Evolutionary conservation across 1,140 invertebrate species (phyloP), one percentile per base, ranked within the genome.

Genomic region (Heliconius nattereri): DNA sequence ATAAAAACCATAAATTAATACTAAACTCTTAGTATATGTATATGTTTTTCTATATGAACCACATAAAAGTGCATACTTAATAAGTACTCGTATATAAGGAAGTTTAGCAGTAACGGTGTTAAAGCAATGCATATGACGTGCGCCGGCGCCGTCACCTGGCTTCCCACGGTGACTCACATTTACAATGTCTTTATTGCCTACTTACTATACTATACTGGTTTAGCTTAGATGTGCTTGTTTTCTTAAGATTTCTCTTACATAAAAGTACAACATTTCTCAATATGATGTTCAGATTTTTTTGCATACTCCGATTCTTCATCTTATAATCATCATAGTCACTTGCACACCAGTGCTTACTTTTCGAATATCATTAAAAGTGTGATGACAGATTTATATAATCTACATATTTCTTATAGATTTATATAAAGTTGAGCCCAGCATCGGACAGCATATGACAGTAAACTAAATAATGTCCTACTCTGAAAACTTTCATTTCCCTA

Each of bases 161-260:
- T 83, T 90, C 89, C 85, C 88, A 89, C 87, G 85, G 81, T 88
- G 85, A 88, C 83, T 87, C 87, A 89, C 40, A 54, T 49, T 19
- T 73, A 80, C 79, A 76, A 76, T 80, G 70, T 76, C 75, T 75
- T 80, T 49, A 79, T 54, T 78, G 40, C 77, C 57, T 66, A 78
- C 70, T 78, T 78, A 78, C 77, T 60, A 72, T 66, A 78, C 71
- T 78, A 73, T 78, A 78, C 77, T 60, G 77, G 77, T 79, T 78
- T 79, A 76, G 75, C 70, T 73, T 75, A 79, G 78, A 75, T 76
- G 66, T 40, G 45, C 75, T 71, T 32, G 73, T 73, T 79, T 79
- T 79, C 71, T 76, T 76, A 26, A 76, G 77, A 66, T 78, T 78
- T 78, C 77, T 78, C 77, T 74, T 78, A 66, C 60, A 26, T 66